Evolutionary conservation across 2,797 vertebrate species (phyloP), one percentile per base, ranked within the genome.

Genomic region (Pelobates cultripes): DNA sequence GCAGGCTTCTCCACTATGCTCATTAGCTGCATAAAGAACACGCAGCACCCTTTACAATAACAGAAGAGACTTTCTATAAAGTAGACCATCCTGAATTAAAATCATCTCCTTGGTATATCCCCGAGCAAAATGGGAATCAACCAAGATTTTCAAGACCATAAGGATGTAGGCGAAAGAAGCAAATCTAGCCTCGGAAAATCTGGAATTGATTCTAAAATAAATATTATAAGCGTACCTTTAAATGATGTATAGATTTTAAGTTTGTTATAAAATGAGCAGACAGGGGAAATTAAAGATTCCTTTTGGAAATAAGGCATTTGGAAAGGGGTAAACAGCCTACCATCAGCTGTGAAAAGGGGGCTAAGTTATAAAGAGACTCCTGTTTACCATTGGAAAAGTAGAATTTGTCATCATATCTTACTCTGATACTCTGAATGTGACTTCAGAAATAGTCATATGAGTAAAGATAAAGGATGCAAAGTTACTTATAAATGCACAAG

Each of bases 1-100:
- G 74, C 84, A 84, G 79, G 88, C 86, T 71, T 28, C 85, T 78
- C 55, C 28, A 51, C 81, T 81, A 12, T 7, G 84, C 70, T 15
- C 15, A 17, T 83, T 75, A 76, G 64, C 75, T 57, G 60, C 42
- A 73, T 42, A 40, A 66, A 78, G 81, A 77, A 72, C 7, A n/a
- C 28, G 70, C 44, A 69, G 40, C 10, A 74, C 41, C 66, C 40
- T 61, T 43, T 66, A 40, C 14, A 14, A 57, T n/a, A 71, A 69
- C 51, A 43, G 43, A 41, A 57, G 64, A n/a, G n/a, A 45, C 12
- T 60, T 69, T 73, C 44, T 70, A 13, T 53, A 10, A 4, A 43
- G 51, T 44, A 83, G 76, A 55, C 72, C 71, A 41, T 45, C 43
- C 28, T 66, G 64, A 45, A 76, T 63, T 57, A 64, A 68, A 45